phyloP scores from a whole-genome alignment of 1,140 invertebrate genomes.

The Apis laboriosa region DNA sequence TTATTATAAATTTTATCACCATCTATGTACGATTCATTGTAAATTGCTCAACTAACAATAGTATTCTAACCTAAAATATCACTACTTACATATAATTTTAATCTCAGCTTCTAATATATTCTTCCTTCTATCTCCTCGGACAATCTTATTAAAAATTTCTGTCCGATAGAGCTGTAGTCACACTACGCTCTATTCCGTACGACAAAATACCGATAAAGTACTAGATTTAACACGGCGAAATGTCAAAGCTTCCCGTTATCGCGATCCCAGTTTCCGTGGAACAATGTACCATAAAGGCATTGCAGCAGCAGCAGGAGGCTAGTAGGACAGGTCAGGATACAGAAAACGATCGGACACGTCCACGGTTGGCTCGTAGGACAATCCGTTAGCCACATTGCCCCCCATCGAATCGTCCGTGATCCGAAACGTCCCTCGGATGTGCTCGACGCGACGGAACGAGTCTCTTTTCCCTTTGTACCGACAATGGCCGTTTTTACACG shows the following conservation, averaged over 20 bases:
- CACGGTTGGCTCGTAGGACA: constrained; percentile 29
- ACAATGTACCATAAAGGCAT: constrained; percentile 37
- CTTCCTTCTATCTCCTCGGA: background rate
- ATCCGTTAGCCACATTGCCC: constrained; percentile 43
- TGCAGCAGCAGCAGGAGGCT: constrained; percentile 14
- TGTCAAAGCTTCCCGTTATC: constrained; percentile 43
- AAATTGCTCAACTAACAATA: too few relatives aligned
- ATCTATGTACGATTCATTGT: too few relatives aligned
- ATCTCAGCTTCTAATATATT: too few relatives aligned
- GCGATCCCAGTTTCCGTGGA: constrained; percentile 29
- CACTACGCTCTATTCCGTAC: background rate
- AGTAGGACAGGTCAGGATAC: constrained; percentile 41
- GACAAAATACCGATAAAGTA: background rate
- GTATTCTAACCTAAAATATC: too few relatives aligned
- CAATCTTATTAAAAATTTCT: background rate
- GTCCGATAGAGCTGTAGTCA: background rate
- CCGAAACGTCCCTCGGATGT: constrained; percentile 47
- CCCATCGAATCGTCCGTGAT: constrained; percentile 57
- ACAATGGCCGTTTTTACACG: constrained; percentile 47
- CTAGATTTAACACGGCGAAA: constrained; percentile 15
- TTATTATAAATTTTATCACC: too few relatives aligned
- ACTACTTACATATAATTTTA: too few relatives aligned
- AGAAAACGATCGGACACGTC: constrained; percentile 26
- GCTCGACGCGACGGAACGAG: background rate
- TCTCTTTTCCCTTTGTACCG: background rate